phyloP scores from a whole-genome alignment of 2,797 vertebrate genomes.

The Xiphorhynchus erythropygius region DNA sequence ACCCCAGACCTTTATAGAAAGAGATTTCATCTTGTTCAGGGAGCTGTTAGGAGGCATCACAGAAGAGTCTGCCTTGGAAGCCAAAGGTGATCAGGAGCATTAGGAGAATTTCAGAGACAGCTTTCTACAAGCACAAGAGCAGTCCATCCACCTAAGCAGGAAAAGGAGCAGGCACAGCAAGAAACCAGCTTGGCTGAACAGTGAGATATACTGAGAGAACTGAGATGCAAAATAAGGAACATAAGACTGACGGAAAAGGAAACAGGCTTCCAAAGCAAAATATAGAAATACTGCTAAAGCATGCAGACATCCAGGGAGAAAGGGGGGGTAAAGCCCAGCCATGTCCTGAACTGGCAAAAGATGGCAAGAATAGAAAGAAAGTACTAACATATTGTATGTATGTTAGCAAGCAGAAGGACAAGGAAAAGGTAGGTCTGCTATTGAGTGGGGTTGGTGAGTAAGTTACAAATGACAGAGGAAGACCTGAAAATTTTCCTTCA shows the following conservation, averaged over 20 bases:
- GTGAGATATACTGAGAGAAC: not conserved
- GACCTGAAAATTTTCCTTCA: not conserved
- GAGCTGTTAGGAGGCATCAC: not conserved
- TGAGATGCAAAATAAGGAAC: not conserved
- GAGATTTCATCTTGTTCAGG: not conserved
- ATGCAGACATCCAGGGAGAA: not conserved
- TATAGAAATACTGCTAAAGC: not conserved
- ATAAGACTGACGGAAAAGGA: not conserved
- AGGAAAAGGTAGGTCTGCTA: not conserved
- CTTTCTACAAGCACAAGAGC: not conserved
- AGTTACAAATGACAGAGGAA: not conserved
- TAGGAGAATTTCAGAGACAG: not conserved
- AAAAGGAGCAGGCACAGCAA: not conserved
- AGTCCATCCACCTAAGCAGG: not conserved
- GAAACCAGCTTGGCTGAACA: not conserved
- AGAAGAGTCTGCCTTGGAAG: not conserved
- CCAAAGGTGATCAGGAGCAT: not conserved
- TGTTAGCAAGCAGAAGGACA: not conserved
- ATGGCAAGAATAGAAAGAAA: not conserved
- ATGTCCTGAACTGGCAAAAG: not conserved
- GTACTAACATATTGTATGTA: not conserved
- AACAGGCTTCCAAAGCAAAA: not conserved
- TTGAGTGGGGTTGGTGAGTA: not conserved
- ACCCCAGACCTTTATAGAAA: not conserved
- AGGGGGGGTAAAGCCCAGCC: not conserved